These are phyloP conservation scores for Monochamus saltuarius DNA, from an alignment of 1,140 invertebrate genomes.

Conservation along the genomic window DNA sequence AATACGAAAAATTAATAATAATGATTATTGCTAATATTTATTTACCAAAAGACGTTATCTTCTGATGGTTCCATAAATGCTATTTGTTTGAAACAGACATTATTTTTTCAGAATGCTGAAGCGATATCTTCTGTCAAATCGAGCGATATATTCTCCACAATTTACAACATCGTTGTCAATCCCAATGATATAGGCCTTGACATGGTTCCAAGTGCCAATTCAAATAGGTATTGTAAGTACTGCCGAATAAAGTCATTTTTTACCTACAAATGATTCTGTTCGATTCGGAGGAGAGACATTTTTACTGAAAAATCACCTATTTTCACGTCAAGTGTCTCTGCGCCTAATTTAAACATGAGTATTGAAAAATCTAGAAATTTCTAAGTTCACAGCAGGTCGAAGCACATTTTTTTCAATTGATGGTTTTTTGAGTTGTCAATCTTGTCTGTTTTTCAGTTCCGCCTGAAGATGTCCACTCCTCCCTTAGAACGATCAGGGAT, in stretches of 20 bases:
- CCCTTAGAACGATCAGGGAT: slow-evolving; percentile 54
- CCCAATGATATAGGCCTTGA: slow-evolving; percentile 26
- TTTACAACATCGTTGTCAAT: slow-evolving; percentile 40
- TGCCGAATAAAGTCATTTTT: slow-evolving; percentile 5
- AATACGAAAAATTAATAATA: background rate
- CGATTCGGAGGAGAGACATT: background rate
- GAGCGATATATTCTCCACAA: slow-evolving; percentile 33
- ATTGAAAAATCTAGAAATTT: background rate
- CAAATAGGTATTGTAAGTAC: slow-evolving; percentile 32
- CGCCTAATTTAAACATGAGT: background rate
- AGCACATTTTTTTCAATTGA: background rate
- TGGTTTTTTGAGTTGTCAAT: background rate
- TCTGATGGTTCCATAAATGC: too few relatives aligned
- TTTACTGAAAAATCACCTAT: slow-evolving; percentile 4
- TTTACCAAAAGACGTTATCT: too few relatives aligned
- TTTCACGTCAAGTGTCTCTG: background rate
- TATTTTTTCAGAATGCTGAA: slow-evolving; percentile 29
- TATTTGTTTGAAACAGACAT: background rate
- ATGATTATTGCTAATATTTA: too few relatives aligned
- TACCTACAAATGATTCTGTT: background rate
- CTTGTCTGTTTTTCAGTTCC: slow-evolving; percentile 30
- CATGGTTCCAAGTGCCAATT: slow-evolving; percentile 21
- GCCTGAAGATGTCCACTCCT: slow-evolving; percentile 41
- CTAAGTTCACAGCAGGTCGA: background rate
- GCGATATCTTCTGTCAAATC: slow-evolving; percentile 32